Evolutionary conservation across 1,140 invertebrate genomes (phyloP).

Genomic region (Drosophila asahinai): DNA sequence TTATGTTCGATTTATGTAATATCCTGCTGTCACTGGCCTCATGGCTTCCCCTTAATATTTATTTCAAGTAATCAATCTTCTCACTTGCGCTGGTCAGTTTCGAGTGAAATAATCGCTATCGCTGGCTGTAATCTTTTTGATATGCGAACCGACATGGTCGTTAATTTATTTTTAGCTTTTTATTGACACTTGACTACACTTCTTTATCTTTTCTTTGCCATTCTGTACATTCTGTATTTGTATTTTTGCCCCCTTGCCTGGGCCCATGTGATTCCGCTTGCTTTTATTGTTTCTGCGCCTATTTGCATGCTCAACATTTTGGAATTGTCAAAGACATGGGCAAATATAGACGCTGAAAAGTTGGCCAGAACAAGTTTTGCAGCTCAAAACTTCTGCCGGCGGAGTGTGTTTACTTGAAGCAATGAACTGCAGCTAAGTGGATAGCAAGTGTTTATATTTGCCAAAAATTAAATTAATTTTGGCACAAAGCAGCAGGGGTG

Average conservation of each 20-base stretch:
- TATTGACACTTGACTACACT: conserved; percentile 3
- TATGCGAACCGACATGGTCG: conserved; percentile 17
- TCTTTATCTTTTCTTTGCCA: background rate
- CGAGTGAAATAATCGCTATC: background rate
- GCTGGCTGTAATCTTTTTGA: conserved; percentile 5
- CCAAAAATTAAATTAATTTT: conserved; percentile 53
- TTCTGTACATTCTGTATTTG: background rate
- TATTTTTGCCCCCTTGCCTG: background rate
- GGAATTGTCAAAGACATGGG: conserved; percentile 45
- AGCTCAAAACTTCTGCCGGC: conserved; percentile 4
- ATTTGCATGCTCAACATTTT: conserved; percentile 51
- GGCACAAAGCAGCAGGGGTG: background rate
- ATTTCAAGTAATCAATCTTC: conserved; percentile 3
- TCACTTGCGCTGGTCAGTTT: conserved; percentile 38
- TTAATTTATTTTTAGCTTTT: conserved; percentile 31
- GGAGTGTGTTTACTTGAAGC: conserved; percentile 41
- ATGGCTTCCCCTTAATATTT: background rate
- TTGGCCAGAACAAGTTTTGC: conserved; percentile 34
- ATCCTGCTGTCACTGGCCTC: background rate
- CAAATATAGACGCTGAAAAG: conserved; percentile 36
- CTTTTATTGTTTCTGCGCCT: conserved; percentile 44
- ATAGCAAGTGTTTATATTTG: conserved; percentile 49
- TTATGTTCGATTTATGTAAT: background rate
- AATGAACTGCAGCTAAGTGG: conserved; percentile 54
- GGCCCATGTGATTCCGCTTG: background rate